phyloP scores from a whole-genome alignment of 37 sponge, comb jelly and placozoan genomes.

The Lycopodina hypogea region DNA sequence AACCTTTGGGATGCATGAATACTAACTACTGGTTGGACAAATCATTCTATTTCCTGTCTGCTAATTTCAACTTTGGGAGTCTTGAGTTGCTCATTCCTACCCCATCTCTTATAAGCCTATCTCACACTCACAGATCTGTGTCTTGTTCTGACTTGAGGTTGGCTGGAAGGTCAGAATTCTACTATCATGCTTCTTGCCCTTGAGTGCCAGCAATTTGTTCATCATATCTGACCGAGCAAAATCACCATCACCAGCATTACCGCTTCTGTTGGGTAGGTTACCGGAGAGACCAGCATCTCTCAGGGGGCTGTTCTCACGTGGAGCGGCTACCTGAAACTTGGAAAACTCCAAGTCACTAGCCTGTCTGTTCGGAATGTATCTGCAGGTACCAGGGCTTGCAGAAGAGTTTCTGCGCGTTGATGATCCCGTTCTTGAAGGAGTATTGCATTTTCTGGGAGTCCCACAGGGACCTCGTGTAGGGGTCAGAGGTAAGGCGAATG shows the following conservation, averaged over 20 bases:
- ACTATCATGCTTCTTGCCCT: conserved; percentile 26
- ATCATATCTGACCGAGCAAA: not conserved
- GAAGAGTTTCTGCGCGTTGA: not conserved
- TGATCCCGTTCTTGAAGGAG: not conserved
- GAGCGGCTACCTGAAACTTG: conserved; percentile 13
- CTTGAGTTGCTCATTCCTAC: not conserved
- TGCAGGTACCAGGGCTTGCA: conserved; percentile 33
- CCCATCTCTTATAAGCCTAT: no score
- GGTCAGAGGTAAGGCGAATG: not conserved
- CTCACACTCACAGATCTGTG: no score
- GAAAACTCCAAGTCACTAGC: conserved; percentile 43
- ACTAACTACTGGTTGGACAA: not conserved
- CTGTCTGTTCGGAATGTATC: conserved; percentile 72
- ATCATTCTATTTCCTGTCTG: not conserved
- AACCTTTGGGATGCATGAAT: no score
- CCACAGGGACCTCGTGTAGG: not conserved
- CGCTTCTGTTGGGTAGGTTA: not conserved
- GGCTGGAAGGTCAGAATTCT: conserved; percentile 34
- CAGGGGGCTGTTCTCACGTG: not conserved
- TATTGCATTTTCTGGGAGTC: not conserved
- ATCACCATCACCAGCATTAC: no score
- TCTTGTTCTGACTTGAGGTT: conserved; percentile 1
- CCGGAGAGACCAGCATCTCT: not conserved
- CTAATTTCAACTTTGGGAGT: not conserved
- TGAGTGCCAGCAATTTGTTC: conserved; percentile 17